A percentile compares a stretch with the other conserved stretches of the same genome.
These are phyloP conservation scores for Stomorhina lunata DNA, from an alignment of 2,888 invertebrate genomes.

Conservation along the genomic window DNA sequence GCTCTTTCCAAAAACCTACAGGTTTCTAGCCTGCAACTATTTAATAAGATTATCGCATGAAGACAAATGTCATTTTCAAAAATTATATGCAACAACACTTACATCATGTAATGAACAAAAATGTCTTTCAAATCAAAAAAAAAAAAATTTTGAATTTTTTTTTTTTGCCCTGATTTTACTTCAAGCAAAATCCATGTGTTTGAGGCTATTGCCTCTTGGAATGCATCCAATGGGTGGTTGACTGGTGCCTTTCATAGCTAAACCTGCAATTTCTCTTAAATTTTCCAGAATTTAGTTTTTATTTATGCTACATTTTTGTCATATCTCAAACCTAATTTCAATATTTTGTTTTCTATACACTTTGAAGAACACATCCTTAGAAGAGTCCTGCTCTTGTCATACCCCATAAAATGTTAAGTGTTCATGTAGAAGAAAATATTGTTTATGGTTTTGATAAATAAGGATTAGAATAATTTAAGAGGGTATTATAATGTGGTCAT, in stretches of 20 bases:
- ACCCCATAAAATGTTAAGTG: constrained; percentile 24
- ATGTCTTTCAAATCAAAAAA: not conserved
- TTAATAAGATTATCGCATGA: constrained; percentile 78
- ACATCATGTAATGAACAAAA: constrained; percentile 38
- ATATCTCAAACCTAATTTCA: not conserved
- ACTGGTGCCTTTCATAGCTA: no score
- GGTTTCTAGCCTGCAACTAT: constrained; percentile 66
- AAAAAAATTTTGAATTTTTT: no score
- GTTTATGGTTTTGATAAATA: constrained; percentile 41
- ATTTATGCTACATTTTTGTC: no score
- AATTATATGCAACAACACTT: constrained; percentile 68
- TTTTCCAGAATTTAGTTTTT: no score
- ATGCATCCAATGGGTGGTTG: no score
- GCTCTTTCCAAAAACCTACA: not conserved
- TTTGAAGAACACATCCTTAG: no score
- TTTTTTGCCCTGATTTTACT: no score
- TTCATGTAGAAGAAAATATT: constrained; percentile 58
- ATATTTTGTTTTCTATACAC: not conserved
- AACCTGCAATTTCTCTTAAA: no score
- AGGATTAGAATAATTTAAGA: constrained; percentile 53
- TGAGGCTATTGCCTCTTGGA: no score
- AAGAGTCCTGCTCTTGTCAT: no score
- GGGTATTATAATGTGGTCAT: constrained; percentile 35
- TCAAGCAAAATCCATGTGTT: no score
- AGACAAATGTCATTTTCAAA: constrained; percentile 78